Evolutionary conservation across 1,140 invertebrate genomes (phyloP).

Genomic region (Nephila pilipes): DNA sequence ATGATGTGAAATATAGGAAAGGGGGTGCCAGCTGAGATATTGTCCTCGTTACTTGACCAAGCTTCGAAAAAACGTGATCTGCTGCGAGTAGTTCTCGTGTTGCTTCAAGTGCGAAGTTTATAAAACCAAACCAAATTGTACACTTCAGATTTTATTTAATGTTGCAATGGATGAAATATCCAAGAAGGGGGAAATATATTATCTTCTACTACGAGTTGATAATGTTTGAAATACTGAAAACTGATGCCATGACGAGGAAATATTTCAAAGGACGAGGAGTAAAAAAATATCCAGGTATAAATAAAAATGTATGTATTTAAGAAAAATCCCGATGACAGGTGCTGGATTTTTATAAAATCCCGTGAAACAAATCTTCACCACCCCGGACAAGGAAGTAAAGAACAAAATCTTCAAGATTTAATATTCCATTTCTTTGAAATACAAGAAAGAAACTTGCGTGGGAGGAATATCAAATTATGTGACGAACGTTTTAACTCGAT

Average conservation of each 20-base stretch:
- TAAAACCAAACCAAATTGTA: too few relatives aligned
- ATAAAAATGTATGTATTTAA: not conserved
- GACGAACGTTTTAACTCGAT: not conserved
- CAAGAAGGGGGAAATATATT: not conserved
- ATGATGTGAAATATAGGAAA: too few relatives aligned
- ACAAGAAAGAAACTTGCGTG: not conserved
- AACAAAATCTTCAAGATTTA: not conserved
- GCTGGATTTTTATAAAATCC: not conserved
- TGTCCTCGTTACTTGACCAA: too few relatives aligned
- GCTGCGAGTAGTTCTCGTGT: too few relatives aligned
- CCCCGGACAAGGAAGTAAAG: not conserved
- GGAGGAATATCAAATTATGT: slow-evolving; percentile 20
- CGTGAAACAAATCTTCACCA: not conserved
- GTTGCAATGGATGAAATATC: not conserved
- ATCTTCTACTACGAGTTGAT: not conserved
- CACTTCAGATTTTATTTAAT: too few relatives aligned
- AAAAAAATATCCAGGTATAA: not conserved
- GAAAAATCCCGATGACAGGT: not conserved
- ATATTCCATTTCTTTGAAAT: not conserved
- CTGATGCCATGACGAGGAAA: not conserved
- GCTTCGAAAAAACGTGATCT: too few relatives aligned
- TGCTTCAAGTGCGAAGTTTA: too few relatives aligned
- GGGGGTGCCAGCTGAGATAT: too few relatives aligned
- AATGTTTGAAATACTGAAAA: not conserved
- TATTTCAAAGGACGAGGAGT: not conserved